A percentile compares a stretch with the other conserved stretches of the same genome.
Conservation (phyloP, 2,888 invertebrate species). For the Nomada lathburiana region DNA sequence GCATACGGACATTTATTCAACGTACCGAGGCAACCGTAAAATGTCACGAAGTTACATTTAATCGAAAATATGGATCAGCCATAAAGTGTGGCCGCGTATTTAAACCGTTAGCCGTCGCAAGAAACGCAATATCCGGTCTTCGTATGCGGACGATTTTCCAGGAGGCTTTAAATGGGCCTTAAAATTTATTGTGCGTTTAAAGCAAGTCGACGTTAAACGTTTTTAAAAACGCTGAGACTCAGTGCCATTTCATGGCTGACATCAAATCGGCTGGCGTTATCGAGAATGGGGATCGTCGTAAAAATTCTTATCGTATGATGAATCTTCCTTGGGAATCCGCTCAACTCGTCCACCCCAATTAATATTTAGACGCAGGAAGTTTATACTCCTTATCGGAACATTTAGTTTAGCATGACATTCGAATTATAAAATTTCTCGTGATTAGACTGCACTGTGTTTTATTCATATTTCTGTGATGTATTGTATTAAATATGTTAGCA, state of each 20-base stretch:
- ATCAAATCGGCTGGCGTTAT: slow-evolving; percentile 11
- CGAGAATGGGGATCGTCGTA: background rate
- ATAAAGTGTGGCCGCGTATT: slow-evolving; percentile 8
- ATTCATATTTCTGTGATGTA: too few species aligned
- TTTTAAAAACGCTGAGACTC: slow-evolving; percentile 32
- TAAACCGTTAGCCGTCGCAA: slow-evolving; percentile 13
- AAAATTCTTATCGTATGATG: background rate
- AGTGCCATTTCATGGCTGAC: background rate
- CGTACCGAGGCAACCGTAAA: background rate
- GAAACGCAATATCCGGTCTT: slow-evolving; percentile 8
- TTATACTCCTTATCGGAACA: too few species aligned
- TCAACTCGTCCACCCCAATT: background rate
- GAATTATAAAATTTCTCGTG: too few species aligned
- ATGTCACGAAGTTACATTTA: background rate
- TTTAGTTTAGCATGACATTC: too few species aligned
- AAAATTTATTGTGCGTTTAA: slow-evolving; percentile 30
- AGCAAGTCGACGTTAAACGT: slow-evolving; percentile 8
- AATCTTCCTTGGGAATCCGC: background rate
- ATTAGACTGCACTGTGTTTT: too few species aligned
- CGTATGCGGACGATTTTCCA: slow-evolving; percentile 14
- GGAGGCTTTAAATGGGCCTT: background rate
- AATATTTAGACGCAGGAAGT: too few species aligned
- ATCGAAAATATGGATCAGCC: slow-evolving; percentile 24
- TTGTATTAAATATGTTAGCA: too few species aligned
- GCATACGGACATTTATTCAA: background rate